Percentiles rank a stretch among this genome's conserved stretches.
Conservation (phyloP, 1,140 invertebrate genomes). For the Atopsyche davidsoni region DNA sequence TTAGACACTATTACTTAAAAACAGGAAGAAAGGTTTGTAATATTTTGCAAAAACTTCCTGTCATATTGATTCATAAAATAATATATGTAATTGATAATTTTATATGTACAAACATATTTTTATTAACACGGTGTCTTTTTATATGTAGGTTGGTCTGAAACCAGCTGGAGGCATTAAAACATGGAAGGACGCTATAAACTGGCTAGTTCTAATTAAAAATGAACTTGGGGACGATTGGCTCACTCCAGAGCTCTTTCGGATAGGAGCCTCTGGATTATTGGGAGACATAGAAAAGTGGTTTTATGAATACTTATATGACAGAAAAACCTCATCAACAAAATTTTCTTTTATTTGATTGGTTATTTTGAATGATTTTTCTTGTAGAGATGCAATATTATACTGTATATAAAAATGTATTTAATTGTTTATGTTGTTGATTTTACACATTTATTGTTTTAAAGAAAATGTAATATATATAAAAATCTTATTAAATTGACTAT, state of each 20-base stretch:
- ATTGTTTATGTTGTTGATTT: no score
- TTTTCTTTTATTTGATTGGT: conserved; percentile 24
- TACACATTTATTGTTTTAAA: not conserved
- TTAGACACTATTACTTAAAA: conserved; percentile 69
- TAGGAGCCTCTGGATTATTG: conserved; percentile 89
- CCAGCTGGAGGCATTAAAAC: conserved; percentile 93
- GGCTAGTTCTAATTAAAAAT: conserved; percentile 79
- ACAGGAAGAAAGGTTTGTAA: conserved; percentile 69
- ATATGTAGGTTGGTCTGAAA: conserved; percentile 86
- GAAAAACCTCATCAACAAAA: conserved; percentile 19
- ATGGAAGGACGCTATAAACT: conserved; percentile 78
- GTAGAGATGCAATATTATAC: not conserved
- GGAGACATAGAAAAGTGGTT: conserved; percentile 67
- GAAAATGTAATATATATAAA: no score
- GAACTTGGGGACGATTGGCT: conserved; percentile 87
- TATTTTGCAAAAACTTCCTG: conserved; percentile 2
- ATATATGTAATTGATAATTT: conserved; percentile 6
- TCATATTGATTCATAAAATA: not conserved
- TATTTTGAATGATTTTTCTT: no score
- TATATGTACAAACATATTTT: not conserved
- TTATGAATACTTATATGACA: conserved; percentile 41
- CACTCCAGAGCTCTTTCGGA: conserved; percentile 75
- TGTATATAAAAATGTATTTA: not conserved
- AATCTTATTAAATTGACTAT: no score
- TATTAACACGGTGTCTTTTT: conserved; percentile 7